Base-by-base conservation (phyloP, 2,113 vertebrate genomes). In the Muscicapa adusta region DNA sequence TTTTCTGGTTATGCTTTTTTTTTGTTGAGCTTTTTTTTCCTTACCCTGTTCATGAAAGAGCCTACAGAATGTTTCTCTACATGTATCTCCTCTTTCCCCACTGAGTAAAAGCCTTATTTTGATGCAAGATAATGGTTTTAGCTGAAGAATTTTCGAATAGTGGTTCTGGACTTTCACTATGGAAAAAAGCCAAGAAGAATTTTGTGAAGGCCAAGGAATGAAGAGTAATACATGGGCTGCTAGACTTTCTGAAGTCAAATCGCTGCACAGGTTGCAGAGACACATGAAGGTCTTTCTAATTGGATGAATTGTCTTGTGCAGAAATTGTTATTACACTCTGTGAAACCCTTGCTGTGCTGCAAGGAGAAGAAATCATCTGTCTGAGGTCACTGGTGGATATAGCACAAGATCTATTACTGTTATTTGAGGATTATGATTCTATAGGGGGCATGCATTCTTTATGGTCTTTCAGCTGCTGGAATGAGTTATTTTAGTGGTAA, bases 371-470 rank as follows among this genome's bases (percentile, higher is more conserved):
- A 97, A 93, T 97, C 1, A 17, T 94, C 91, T 97, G 92, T 90
- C 93, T 94, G 88, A 97, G 91, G 90, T 97, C 93, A 91, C 93
- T 97, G 89, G 93, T 97, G 95, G 97, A 95, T 97, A 97, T 95
- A 97, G 80, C 70, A 61, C 74, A 96, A 96, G 93, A 97, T 97
- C 78, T 97, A 62, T 98, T 97, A 94, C 89, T 29, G 19, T 97
- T 98, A 97, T 96, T 97, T 97, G 91, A 85, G 65, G 70, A 66
- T 94, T 95, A 87, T 77, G 85, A 79, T 88, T 62, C 93, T 96
- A 36, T 96, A 73, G 96, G 96, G 97, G 67, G 96, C 91, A 60
- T 79, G 57, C n/a, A 18, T 94, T 96, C 60, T 97, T 97, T 95
- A 94, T 96, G 72, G 83, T 94, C 85, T 97, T 97, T 97, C 90